phyloP scores from a whole-genome alignment of 1,140 invertebrate genomes.

The Bombus superbus region DNA sequence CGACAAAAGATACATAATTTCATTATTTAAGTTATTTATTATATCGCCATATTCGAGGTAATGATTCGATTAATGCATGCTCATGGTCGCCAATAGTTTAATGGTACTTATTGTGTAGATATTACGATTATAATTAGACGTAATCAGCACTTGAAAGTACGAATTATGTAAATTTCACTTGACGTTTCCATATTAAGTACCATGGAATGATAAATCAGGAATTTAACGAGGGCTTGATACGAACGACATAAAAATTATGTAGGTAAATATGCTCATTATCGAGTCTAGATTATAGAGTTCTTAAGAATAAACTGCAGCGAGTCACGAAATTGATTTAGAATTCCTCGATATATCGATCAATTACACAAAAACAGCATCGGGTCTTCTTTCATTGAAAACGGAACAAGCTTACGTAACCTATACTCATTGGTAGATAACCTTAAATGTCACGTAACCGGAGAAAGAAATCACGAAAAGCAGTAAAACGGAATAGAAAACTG shows the following conservation, averaged over 20 bases:
- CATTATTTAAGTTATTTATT: neutral
- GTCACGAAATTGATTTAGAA: neutral
- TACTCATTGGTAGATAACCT: neutral
- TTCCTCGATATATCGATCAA: neutral
- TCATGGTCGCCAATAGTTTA: neutral
- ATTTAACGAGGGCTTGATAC: neutral
- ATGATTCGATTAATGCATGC: neutral
- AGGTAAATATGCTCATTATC: neutral
- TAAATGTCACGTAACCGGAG: neutral
- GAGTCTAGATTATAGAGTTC: neutral
- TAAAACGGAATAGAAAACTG: neutral
- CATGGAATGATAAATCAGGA: neutral
- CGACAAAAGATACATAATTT: neutral
- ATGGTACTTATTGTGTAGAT: neutral
- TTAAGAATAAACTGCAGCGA: neutral
- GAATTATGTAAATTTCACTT: neutral
- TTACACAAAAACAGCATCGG: too few relatives aligned
- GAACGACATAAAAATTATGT: neutral
- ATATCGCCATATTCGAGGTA: neutral
- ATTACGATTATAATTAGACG: neutral
- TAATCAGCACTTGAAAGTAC: neutral
- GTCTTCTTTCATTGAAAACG: neutral
- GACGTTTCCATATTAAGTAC: neutral
- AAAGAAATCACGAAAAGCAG: too few relatives aligned
- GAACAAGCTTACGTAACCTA: neutral